phyloP scores from a whole-genome alignment of 2,797 vertebrate genomes.

The Microhierax caerulescens region DNA sequence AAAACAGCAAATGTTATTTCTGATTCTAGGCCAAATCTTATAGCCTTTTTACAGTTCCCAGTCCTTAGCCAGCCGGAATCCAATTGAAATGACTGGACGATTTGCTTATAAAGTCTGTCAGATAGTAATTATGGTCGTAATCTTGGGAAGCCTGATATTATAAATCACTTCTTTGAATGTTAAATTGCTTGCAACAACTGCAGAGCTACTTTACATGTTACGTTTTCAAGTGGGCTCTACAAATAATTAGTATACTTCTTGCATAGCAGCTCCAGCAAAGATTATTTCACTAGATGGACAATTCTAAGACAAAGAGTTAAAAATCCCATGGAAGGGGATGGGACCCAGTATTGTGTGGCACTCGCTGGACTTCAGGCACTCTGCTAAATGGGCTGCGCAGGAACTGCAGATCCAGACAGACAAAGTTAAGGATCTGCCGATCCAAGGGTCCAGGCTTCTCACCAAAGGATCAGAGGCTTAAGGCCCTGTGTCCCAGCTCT shows the following conservation, averaged over 20 bases:
- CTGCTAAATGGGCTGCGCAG: background rate
- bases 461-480: background rate
- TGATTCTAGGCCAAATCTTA: constrained; percentile 63
- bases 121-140: constrained; percentile 43
- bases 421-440: background rate
- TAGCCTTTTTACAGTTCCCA: constrained; percentile 65
- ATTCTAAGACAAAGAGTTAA: background rate
- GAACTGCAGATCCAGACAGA: background rate
- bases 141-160: constrained; percentile 32
- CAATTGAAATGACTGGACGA: constrained; percentile 44
- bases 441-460: background rate
- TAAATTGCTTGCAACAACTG: constrained; percentile 55
- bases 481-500: background rate
- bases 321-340: background rate
- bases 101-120: constrained; percentile 63
- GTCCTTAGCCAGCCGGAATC: constrained; percentile 51
- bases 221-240: constrained; percentile 29
- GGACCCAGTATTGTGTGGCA: background rate
- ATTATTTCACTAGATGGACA: background rate
- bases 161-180: constrained; percentile 54
- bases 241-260: background rate
- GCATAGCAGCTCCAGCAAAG: background rate
- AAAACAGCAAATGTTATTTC: constrained; percentile 66
- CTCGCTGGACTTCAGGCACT: background rate
- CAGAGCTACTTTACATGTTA: constrained; percentile 3